Evolutionary conservation across 2,797 vertebrate genomes (phyloP), one percentile per base, ranked within the genome.

Genomic region (Protosalanx chinensis): DNA sequence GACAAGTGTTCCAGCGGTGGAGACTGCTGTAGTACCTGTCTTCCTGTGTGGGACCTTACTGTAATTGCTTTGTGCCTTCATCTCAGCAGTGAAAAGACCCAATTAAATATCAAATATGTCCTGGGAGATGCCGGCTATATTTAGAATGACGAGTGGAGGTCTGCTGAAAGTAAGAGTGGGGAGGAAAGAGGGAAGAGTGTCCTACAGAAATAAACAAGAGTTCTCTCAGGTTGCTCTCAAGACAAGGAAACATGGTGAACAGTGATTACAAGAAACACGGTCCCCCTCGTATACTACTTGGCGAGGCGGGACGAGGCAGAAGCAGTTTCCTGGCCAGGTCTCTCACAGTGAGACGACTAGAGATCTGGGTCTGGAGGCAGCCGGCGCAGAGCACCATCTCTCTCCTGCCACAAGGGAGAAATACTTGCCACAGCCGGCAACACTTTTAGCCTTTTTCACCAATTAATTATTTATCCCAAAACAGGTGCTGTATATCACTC

Each of bases 1-100:
- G 83, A 81, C 72, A 78, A 83, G 77, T 59, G 76, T 76, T 65
- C 37, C 78, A 53, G 66, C 27, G 65, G 71, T 32, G 73, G 68
- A 51, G 59, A 71, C 63, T 3, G 32, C 62, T 71, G 65, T 67
- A 78, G 75, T 79, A 82, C 72, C 76, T 76, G 72, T 63, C 64
- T 59, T 74, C 32, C 63, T 46, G 53, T 65, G 62, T 63, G 35
- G 49, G 67, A 64, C 87, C 85, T 85, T 81, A 85, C 76, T 87
- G 84, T 91, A 92, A 92, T 90, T 92, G 90, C 90, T 88, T 84
- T 88, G 88, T 85, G 88, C 85, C 79, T 87, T 89, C 87, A 83
- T 80, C 90, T 87, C 89, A 85, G 88, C 74, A 79, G 85, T 82
- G 81, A 89, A 85, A 89, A 82, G 82, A 88, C 82, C 88, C 90